Conservation (phyloP, 2,797 vertebrate species). For the Nothura maculosa region DNA sequence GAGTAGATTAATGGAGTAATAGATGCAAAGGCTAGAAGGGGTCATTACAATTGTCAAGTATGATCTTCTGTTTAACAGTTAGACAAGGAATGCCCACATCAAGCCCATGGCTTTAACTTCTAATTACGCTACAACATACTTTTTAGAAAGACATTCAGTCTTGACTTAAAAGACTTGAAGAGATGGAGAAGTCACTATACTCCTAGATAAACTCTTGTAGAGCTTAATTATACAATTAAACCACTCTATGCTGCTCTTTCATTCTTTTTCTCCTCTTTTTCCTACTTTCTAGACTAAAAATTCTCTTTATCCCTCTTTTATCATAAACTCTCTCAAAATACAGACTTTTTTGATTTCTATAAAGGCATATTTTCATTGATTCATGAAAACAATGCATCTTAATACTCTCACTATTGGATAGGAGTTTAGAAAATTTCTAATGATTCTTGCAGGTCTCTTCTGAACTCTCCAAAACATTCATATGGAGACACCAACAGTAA, state of each 20-base stretch:
- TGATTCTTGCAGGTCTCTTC: not conserved
- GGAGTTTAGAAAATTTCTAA: not conserved
- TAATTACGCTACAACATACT: conserved; percentile 32
- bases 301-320: not conserved
- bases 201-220: not conserved
- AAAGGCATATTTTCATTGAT: not conserved
- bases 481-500: not conserved
- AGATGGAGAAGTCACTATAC: conserved; percentile 34
- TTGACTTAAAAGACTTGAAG: conserved; percentile 64
- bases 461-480: not conserved
- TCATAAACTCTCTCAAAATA: not conserved
- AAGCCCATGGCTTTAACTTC: conserved; percentile 55
- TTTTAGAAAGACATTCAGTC: conserved; percentile 34
- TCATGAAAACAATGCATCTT: not conserved
- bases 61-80: conserved; percentile 66
- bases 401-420: not conserved
- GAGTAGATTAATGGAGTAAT: conserved; percentile 49
- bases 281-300: not conserved
- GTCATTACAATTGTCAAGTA: conserved; percentile 63
- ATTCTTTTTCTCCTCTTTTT: not conserved
- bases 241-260: not conserved
- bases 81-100: conserved; percentile 48
- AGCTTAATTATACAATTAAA: conserved; percentile 34
- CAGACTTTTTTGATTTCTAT: not conserved
- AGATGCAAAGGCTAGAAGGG: conserved; percentile 65